phyloP scores from a whole-genome alignment of 2,888 invertebrate species.

The Blera fallax region DNA sequence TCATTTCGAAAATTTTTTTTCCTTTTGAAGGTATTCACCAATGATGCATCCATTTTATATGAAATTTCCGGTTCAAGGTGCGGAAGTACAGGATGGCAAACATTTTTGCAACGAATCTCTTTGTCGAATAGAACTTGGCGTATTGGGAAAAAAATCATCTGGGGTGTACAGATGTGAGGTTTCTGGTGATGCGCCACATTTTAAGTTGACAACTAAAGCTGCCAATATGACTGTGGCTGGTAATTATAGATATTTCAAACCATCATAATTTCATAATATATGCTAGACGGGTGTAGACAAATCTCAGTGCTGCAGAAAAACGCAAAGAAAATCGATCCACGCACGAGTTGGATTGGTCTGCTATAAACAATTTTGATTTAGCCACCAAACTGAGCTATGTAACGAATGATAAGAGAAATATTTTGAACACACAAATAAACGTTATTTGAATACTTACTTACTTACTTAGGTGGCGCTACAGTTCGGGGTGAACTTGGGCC shows the following conservation, averaged over 20 bases:
- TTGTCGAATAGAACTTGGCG: constrained; percentile 74
- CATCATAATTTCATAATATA: too few species aligned
- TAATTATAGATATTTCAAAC: constrained; percentile 74
- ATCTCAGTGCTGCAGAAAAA: too few species aligned
- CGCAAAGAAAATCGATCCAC: too few species aligned
- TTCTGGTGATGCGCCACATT: constrained; percentile 83
- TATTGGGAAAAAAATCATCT: constrained; percentile 73
- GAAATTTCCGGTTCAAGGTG: constrained; percentile 74
- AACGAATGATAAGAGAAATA: too few species aligned
- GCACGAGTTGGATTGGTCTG: too few species aligned
- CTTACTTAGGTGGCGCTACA: too few species aligned
- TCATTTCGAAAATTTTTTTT: neutral
- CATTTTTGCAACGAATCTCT: constrained; percentile 74
- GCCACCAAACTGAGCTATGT: too few species aligned
- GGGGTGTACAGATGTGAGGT: constrained; percentile 83
- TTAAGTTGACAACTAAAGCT: constrained; percentile 82
- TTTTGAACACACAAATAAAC: too few species aligned
- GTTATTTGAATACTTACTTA: too few species aligned
- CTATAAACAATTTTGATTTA: too few species aligned
- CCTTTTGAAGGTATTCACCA: constrained; percentile 74
- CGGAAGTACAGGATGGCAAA: constrained; percentile 73
- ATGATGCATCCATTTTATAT: constrained; percentile 74
- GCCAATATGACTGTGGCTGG: constrained; percentile 83
- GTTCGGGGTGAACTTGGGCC: too few species aligned
- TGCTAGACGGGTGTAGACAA: too few species aligned